These are phyloP conservation scores for Fistularia tabacaria DNA, from an alignment of 2,797 vertebrate genomes.

Conservation along the genomic window DNA sequence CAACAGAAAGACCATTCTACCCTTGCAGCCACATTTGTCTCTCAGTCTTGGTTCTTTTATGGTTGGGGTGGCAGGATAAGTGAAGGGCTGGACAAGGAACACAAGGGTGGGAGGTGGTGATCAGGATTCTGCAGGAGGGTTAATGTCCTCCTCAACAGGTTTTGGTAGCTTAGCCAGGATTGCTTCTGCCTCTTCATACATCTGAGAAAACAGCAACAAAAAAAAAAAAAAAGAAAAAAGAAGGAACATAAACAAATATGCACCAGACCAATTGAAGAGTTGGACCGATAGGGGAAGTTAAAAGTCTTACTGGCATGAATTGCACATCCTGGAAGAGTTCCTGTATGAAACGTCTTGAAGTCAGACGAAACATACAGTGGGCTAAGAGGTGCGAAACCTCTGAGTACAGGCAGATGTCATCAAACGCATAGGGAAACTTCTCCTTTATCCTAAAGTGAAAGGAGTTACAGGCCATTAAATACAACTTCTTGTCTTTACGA, in stretches of 20 bases:
- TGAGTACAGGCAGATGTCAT: conserved; percentile 98
- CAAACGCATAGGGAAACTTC: conserved; percentile 97
- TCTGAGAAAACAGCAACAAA: conserved; percentile 65
- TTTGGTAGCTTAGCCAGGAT: conserved; percentile 84
- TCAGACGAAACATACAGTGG: conserved; percentile 93
- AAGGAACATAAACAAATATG: background rate
- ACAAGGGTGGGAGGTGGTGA: conserved; percentile 17
- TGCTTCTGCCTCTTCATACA: conserved; percentile 96
- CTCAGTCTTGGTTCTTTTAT: conserved; percentile 30
- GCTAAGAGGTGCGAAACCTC: conserved; percentile 94
- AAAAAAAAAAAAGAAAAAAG: background rate
- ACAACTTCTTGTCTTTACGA: background rate
- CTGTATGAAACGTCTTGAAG: conserved; percentile 95
- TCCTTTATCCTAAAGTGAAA: conserved; percentile 87
- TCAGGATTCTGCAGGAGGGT: conserved; percentile 85
- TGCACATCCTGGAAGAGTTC: conserved; percentile 98
- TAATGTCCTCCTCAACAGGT: conserved; percentile 70
- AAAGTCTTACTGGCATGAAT: conserved; percentile 85
- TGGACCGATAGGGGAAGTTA: too few species aligned
- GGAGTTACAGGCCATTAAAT: background rate
- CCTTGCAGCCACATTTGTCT: conserved; percentile 25
- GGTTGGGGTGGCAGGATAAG: conserved; percentile 23
- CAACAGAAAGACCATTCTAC: conserved; percentile 36
- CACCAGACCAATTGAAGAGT: background rate
- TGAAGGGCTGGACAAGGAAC: conserved; percentile 33